Percentiles rank a stretch among this genome's conserved stretches.
These are phyloP conservation scores for Dione juno DNA, from an alignment of 2,888 invertebrate genomes.

Conservation along the genomic window DNA sequence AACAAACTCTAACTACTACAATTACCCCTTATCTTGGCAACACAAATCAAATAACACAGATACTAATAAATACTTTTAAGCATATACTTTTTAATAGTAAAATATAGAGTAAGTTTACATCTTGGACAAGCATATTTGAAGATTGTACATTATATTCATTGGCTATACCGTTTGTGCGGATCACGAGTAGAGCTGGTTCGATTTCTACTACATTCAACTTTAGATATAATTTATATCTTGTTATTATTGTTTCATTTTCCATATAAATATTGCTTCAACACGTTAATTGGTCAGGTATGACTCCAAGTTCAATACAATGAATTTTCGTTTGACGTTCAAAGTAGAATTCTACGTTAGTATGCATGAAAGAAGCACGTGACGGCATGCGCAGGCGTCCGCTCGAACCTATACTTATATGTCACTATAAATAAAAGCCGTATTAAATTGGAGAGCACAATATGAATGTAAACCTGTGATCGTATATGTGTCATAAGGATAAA, in stretches of 20 bases:
- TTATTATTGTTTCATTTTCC: background rate
- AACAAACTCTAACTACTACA: too few relatives aligned
- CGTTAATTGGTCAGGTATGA: background rate
- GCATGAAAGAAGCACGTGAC: slow-evolving; percentile 69
- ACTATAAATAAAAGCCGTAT: slow-evolving; percentile 48
- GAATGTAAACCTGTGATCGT: slow-evolving; percentile 16
- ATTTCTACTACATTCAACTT: too few relatives aligned
- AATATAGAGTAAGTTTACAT: too few relatives aligned
- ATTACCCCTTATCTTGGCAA: too few relatives aligned
- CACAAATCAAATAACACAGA: too few relatives aligned
- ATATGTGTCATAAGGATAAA: slow-evolving; percentile 12
- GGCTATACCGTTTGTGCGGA: too few relatives aligned
- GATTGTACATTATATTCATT: too few relatives aligned
- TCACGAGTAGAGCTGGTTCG: too few relatives aligned
- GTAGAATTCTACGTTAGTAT: slow-evolving; percentile 66
- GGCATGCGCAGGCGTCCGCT: slow-evolving; percentile 78
- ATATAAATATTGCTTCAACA: slow-evolving; percentile 1
- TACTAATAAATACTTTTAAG: too few relatives aligned
- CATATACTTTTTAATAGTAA: too few relatives aligned
- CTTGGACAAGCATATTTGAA: too few relatives aligned
- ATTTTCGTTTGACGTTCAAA: slow-evolving; percentile 46
- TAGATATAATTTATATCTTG: too few relatives aligned
- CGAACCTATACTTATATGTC: slow-evolving; percentile 49
- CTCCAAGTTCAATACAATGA: slow-evolving; percentile 41
- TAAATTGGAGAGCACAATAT: slow-evolving; percentile 36